Evolutionary conservation across 2,797 vertebrate genomes (phyloP), one percentile per base, ranked within the genome.

Genomic region (Mus spretus): DNA sequence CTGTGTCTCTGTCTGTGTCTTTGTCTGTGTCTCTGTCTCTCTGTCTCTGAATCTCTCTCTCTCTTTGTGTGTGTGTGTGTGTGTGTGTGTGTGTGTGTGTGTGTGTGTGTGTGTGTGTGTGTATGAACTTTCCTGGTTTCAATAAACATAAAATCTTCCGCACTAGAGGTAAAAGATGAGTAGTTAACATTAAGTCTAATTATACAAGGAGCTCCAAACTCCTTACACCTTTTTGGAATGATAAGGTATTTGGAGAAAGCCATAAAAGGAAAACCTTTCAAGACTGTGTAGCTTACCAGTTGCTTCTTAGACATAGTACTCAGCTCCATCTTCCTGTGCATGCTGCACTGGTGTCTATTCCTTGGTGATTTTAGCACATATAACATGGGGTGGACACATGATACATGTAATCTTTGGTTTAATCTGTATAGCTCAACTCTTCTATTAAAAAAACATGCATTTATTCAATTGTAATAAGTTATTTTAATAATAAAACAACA

Each of bases 401-500:
- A 72, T 1, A 86, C 14, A 80, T 72, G 0, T 57, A 81, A 63
- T 59, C 31, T 95, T 94, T 34, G 5, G 3, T 34, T 0, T 86
- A 34, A 63, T 20, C 53, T 6, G 14, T 19, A 17, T 31, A 55
- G 22, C 61, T 2, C 50, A 81, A 77, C 26, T 90, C 86, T 91
- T 80, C 34, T 59, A 5, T 11, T 75, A 72, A 83, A 94, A 94
- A n/a, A 19, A 6, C 20, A 47, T 67, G 8, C 3, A 81, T 75
- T 94, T 94, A n/a, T 95, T 91, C 37, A 63, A 65, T 40, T 88
- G 55, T 77, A 13, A 53, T 22, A 85, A 90, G 74, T 20, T 83
- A 59, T 85, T 94, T 91, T 70, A 17, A 92, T 90, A 93, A 77
- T 50, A 59, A 81, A 75, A 80, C 53, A 53, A 89, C 92, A 88